These are phyloP conservation scores for Rhagium mordax DNA, from an alignment of 2,888 invertebrate species.

Conservation along the genomic window DNA sequence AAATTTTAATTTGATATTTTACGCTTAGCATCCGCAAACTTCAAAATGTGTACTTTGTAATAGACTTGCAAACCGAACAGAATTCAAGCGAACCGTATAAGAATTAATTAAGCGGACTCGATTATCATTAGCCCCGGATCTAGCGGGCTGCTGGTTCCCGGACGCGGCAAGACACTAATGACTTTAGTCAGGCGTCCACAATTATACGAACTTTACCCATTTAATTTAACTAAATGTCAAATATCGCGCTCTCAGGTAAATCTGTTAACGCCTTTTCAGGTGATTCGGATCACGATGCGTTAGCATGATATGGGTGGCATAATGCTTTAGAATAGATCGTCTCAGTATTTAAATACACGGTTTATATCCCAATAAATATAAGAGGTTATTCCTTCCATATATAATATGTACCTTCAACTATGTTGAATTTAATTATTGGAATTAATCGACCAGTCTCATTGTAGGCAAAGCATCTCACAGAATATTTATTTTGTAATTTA, in stretches of 20 bases:
- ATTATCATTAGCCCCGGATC: conserved; percentile 33
- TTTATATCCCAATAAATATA: no score
- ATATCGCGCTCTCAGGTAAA: conserved; percentile 1
- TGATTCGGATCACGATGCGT: neutral
- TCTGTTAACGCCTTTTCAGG: neutral
- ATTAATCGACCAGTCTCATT: no score
- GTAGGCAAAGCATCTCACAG: no score
- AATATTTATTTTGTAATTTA: no score
- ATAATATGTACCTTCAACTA: no score
- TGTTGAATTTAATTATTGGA: no score
- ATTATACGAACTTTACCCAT: conserved; percentile 22
- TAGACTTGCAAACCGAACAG: neutral
- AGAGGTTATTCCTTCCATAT: no score
- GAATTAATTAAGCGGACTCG: conserved; percentile 29
- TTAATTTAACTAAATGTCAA: conserved; percentile 26
- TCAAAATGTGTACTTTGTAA: neutral
- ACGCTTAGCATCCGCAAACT: neutral
- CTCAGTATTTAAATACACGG: no score
- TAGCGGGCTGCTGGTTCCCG: neutral
- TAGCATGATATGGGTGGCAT: neutral
- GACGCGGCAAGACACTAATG: conserved; percentile 25
- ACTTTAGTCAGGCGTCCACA: conserved; percentile 22
- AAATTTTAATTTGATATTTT: neutral
- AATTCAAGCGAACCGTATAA: conserved; percentile 22
- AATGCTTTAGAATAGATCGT: no score